phyloP scores from a whole-genome alignment of 2,888 invertebrate genomes.

The Amiota communis region DNA sequence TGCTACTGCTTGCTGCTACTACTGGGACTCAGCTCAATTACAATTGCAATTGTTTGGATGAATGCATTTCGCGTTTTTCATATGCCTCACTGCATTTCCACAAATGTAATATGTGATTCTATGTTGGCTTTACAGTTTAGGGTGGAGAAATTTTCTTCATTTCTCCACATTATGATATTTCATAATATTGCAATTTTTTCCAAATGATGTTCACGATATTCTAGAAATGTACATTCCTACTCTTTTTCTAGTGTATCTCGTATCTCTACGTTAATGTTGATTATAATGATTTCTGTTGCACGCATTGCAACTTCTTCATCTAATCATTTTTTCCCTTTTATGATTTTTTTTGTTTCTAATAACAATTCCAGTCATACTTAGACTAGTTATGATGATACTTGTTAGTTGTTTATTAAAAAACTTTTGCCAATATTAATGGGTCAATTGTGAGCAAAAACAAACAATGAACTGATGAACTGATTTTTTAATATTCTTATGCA shows the following conservation, averaged over 20 bases:
- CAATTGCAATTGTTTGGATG: slow-evolving; percentile 30
- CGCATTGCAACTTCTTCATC: slow-evolving; percentile 7
- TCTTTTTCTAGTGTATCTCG: no score
- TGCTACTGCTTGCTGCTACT: no score
- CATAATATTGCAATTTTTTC: slow-evolving; percentile 22
- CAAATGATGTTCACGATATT: slow-evolving; percentile 30
- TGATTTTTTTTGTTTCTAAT: slow-evolving; percentile 1
- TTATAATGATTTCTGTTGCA: slow-evolving; percentile 29
- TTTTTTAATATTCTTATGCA: no score
- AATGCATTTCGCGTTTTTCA: slow-evolving; percentile 10
- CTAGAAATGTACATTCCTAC: no score
- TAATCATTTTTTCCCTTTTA: no score
- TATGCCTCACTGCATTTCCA: slow-evolving; percentile 14
- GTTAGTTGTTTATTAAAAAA: slow-evolving; percentile 3
- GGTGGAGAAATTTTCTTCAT: not conserved
- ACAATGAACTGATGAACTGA: not conserved
- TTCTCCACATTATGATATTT: not conserved
- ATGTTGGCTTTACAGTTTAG: slow-evolving; percentile 19
- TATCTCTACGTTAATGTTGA: no score
- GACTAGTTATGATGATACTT: slow-evolving; percentile 9
- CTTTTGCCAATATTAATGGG: not conserved
- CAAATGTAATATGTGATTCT: slow-evolving; percentile 19
- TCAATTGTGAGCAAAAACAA: slow-evolving; percentile 16
- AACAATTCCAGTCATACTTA: slow-evolving; percentile 20
- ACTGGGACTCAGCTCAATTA: slow-evolving; percentile 21